These are phyloP conservation scores for Xanthostigma xanthostigma DNA, from an alignment of 2,888 invertebrate species.

Conservation along the genomic window DNA sequence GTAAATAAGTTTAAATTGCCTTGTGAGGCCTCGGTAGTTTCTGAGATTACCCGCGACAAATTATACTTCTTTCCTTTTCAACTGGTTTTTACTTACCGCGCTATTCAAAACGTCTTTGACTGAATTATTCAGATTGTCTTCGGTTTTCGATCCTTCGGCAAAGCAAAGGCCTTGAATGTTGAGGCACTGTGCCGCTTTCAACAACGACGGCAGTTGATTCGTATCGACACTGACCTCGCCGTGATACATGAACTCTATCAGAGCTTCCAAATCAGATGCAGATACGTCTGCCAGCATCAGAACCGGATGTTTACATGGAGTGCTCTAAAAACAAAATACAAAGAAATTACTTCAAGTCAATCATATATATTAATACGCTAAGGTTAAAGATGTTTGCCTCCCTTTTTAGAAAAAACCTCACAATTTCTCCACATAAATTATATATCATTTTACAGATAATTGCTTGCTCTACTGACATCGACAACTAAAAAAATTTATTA, in stretches of 20 bases:
- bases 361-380: too few species aligned
- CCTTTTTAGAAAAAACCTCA: too few species aligned
- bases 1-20: too few species aligned
- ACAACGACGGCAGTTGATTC: slow-evolving; percentile 40
- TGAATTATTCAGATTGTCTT: slow-evolving; percentile 7
- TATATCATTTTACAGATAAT: too few species aligned
- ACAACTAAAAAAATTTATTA: too few species aligned
- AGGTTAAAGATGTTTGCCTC: too few species aligned
- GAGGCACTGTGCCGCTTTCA: slow-evolving; percentile 45
- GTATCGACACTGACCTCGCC: slow-evolving; percentile 48
- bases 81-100: slow-evolving; percentile 4
- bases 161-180: slow-evolving; percentile 45
- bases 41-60: too few species aligned
- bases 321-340: slow-evolving; percentile 29
- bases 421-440: too few species aligned
- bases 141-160: slow-evolving; percentile 30
- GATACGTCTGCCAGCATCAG: slow-evolving; percentile 47
- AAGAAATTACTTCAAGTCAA: too few species aligned
- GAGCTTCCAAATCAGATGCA: slow-evolving; percentile 43
- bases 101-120: slow-evolving; percentile 8
- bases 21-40: too few species aligned
- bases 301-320: slow-evolving; percentile 47
- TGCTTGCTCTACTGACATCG: too few species aligned
- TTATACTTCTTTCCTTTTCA: background rate
- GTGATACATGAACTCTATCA: slow-evolving; percentile 44